Evolutionary conservation across 2,888 invertebrate species (phyloP).

Genomic region (Leucoptera coffeella): DNA sequence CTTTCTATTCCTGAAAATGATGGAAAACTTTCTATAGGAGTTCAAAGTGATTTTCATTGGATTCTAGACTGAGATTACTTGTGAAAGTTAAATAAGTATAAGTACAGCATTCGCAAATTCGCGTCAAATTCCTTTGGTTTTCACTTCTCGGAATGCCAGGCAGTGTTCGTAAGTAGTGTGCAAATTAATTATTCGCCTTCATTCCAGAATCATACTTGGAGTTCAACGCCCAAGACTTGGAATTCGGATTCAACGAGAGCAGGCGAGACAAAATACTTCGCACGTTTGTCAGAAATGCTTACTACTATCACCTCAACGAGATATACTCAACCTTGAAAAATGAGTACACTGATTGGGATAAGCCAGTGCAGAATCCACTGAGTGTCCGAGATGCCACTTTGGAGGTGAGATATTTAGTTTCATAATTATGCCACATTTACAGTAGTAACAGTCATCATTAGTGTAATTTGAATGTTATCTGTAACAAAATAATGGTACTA

Average conservation of each 20-base stretch:
- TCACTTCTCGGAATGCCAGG: too few species aligned
- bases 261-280: constrained; percentile 79
- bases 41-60: too few species aligned
- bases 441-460: too few species aligned
- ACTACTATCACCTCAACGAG: constrained; percentile 91
- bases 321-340: constrained; percentile 89
- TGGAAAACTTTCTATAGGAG: too few species aligned
- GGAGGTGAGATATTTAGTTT: constrained; percentile 49
- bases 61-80: too few species aligned
- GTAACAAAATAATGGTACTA: too few species aligned
- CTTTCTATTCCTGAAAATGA: too few species aligned
- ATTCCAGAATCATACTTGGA: constrained; percentile 72
- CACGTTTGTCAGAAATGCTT: constrained; percentile 91
- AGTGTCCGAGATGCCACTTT: constrained; percentile 81
- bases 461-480: too few species aligned
- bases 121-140: too few species aligned
- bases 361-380: constrained; percentile 77
- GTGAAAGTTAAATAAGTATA: too few species aligned
- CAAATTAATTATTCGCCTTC: constrained; percentile 1
- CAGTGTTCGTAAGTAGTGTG: background rate
- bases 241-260: constrained; percentile 89
- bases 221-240: constrained; percentile 76
- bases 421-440: too few species aligned
- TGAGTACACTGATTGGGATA: constrained; percentile 96
- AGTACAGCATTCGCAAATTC: too few species aligned